Conservation (phyloP, 2,797 vertebrate species). For the Ptychobarbus kaznakovi region DNA sequence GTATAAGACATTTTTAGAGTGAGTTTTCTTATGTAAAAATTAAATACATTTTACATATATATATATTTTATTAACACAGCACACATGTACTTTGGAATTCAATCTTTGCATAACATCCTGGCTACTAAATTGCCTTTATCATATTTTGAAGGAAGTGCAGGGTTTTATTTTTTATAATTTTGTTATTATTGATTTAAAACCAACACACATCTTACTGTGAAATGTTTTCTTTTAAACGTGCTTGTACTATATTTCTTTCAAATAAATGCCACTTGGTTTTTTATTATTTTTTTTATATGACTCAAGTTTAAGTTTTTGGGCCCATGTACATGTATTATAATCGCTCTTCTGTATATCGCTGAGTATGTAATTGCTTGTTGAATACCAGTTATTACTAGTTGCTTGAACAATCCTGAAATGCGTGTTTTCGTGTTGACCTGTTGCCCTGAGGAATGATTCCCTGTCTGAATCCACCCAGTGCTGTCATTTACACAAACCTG, state of each 20-base stretch:
- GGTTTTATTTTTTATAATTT: neutral
- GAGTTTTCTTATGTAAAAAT: no score
- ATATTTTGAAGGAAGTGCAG: neutral
- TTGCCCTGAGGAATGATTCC: slow-evolving; percentile 44
- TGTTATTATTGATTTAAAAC: neutral
- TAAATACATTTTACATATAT: no score
- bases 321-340: neutral
- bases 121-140: neutral
- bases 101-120: neutral
- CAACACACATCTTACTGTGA: neutral
- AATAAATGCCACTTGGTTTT: neutral
- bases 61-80: no score
- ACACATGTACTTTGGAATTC: no score
- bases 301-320: neutral
- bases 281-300: neutral
- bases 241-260: neutral
- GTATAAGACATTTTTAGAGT: neutral
- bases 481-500: slow-evolving; percentile 36
- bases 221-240: neutral
- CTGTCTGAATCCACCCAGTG: slow-evolving; percentile 41
- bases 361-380: slow-evolving; percentile 67
- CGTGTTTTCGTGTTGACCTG: slow-evolving; percentile 72
- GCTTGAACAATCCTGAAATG: slow-evolving; percentile 75
- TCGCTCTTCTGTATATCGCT: slow-evolving; percentile 58
- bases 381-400: slow-evolving; percentile 73